These are phyloP conservation scores for Okapia johnstoni DNA, from an alignment of 2,113 vertebrate genomes.

Conservation along the genomic window DNA sequence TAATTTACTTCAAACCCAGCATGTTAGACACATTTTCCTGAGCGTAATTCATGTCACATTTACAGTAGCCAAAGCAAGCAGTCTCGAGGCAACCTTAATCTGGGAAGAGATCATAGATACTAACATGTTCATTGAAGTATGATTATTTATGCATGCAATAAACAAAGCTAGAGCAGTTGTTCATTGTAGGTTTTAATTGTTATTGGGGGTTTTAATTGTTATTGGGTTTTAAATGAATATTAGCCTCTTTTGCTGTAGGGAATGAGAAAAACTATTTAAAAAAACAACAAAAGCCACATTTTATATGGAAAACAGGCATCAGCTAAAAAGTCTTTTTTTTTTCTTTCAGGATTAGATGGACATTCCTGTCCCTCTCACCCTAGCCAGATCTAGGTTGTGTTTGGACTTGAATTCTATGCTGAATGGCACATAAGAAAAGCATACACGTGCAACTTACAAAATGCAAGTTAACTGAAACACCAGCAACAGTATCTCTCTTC, in stretches of 20 bases:
- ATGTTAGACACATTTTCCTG: conserved; percentile 83
- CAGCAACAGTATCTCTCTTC: not conserved
- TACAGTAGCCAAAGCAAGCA: conserved; percentile 84
- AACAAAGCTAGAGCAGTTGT: conserved; percentile 82
- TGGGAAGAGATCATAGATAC: conserved; percentile 80
- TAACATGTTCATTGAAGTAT: conserved; percentile 82
- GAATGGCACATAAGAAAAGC: not conserved
- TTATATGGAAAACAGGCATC: conserved; percentile 71
- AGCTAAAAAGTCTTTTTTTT: conserved; percentile 45
- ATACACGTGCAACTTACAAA: not conserved
- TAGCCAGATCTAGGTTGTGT: not conserved
- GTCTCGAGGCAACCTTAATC: conserved; percentile 82
- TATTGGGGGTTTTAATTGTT: conserved; percentile 82
- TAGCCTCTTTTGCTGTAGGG: conserved; percentile 76
- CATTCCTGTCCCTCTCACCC: not conserved
- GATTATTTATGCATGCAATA: conserved; percentile 83
- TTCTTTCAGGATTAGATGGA: not conserved
- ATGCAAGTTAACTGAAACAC: not conserved
- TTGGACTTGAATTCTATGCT: not conserved
- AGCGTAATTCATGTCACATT: conserved; percentile 84
- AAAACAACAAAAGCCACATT: conserved; percentile 73
- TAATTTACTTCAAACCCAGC: conserved; percentile 86
- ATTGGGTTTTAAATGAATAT: conserved; percentile 83
- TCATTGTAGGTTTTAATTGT: conserved; percentile 83
- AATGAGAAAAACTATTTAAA: conserved; percentile 78